These are phyloP conservation scores for Acrocephalus scirpaceus DNA, from an alignment of 2,797 vertebrate genomes.

Conservation along the genomic window DNA sequence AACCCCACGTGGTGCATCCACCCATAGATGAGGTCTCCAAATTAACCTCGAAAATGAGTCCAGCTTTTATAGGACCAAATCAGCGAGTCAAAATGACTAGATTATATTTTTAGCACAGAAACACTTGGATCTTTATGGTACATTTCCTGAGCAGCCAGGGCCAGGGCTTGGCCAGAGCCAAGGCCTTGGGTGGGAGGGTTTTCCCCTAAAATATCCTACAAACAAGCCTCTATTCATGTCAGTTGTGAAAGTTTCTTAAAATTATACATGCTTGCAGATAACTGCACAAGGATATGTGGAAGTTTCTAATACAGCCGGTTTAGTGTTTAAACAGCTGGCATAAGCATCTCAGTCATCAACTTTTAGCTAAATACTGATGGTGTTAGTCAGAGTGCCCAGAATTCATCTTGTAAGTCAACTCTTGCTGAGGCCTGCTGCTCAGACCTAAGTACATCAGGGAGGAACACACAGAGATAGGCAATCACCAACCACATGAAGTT, in stretches of 20 bases:
- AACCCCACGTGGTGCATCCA: fast-evolving
- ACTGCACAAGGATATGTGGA: background rate
- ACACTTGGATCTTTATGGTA: background rate
- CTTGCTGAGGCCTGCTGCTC: background rate
- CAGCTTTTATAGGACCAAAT: background rate
- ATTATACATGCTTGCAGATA: background rate
- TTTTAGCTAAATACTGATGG: background rate
- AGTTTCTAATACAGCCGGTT: background rate
- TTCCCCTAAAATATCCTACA: background rate
- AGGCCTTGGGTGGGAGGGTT: background rate
- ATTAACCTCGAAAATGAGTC: background rate
- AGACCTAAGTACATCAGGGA: background rate
- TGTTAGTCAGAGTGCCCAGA: background rate
- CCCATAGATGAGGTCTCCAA: background rate
- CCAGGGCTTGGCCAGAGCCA: background rate
- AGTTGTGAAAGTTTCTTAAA: background rate
- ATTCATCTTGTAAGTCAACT: background rate
- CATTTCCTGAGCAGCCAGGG: fast-evolving
- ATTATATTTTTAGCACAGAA: fast-evolving
- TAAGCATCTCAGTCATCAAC: background rate
- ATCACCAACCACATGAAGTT: background rate
- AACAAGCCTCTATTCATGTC: background rate
- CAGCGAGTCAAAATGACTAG: background rate
- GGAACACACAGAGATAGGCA: background rate
- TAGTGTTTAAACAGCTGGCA: background rate